These are phyloP conservation scores for Sphyrna mokarran DNA, from an alignment of 2,113 vertebrate genomes.

Conservation along the genomic window DNA sequence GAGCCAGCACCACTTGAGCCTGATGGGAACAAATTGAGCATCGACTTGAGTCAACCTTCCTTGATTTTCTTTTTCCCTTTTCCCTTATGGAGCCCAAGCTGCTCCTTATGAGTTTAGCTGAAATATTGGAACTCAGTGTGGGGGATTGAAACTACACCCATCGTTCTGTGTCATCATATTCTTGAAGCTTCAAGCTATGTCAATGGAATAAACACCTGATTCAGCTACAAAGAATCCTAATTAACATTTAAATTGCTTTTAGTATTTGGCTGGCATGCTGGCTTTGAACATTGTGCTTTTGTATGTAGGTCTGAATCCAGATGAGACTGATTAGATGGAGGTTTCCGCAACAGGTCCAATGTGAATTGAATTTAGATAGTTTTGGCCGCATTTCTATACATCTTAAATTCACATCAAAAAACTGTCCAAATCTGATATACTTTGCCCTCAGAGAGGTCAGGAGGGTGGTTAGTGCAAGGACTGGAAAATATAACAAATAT, in stretches of 20 bases:
- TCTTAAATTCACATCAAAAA: not conserved
- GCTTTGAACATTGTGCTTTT: not conserved
- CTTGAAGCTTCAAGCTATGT: not conserved
- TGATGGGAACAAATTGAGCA: not conserved
- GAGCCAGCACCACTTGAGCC: not conserved
- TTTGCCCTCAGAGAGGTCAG: not conserved
- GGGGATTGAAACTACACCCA: not conserved
- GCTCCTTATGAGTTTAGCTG: not conserved
- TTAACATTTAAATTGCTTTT: conserved; percentile 33
- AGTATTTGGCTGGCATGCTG: not conserved
- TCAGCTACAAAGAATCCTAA: not conserved
- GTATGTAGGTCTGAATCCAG: not conserved
- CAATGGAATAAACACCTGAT: not conserved
- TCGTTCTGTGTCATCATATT: not conserved
- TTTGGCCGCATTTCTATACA: not conserved
- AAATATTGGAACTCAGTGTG: not conserved
- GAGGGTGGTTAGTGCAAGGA: not conserved
- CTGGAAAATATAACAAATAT: not conserved
- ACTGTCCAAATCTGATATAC: not conserved
- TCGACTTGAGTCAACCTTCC: not conserved
- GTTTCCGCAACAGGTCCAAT: not conserved
- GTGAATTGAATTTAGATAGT: not conserved
- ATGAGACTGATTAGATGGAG: conserved; percentile 1
- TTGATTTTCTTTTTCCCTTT: not conserved
- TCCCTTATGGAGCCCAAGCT: not conserved